Conservation (phyloP, 2,888 invertebrate species). For the Rosalia funebris region DNA sequence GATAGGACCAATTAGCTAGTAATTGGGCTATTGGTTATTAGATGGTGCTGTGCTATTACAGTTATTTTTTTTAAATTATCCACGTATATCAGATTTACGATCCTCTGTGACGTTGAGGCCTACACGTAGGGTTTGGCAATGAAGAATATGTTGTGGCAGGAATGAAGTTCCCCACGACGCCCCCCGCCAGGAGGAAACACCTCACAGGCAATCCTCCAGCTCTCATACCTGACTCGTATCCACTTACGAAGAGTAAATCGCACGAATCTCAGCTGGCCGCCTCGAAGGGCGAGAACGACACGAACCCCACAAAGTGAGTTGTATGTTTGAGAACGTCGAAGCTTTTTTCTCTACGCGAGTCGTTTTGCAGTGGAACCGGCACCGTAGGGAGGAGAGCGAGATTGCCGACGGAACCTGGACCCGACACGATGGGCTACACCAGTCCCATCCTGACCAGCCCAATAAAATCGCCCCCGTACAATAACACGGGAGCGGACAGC, state of each 20-base stretch:
- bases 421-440: conserved; percentile 64
- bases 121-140: too few relatives aligned
- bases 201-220: conserved; percentile 62
- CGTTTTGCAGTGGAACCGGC: conserved; percentile 55
- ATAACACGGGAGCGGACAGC: conserved; percentile 63
- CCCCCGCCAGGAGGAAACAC: conserved; percentile 80
- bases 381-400: conserved; percentile 63
- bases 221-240: conserved; percentile 68
- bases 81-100: too few relatives aligned
- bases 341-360: conserved; percentile 12
- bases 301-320: conserved; percentile 45
- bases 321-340: neutral
- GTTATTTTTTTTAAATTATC: too few relatives aligned
- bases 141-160: conserved; percentile 60
- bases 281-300: conserved; percentile 67
- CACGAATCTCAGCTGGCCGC: conserved; percentile 90
- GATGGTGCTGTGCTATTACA: neutral
- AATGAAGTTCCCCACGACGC: conserved; percentile 84
- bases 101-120: too few relatives aligned
- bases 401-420: conserved; percentile 71
- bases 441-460: conserved; percentile 68
- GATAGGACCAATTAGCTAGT: neutral
- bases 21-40: neutral
- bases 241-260: conserved; percentile 89
- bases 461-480: conserved; percentile 70